phyloP scores from a whole-genome alignment of 2,797 vertebrate species.

The Pseudotriccus pelzelni region DNA sequence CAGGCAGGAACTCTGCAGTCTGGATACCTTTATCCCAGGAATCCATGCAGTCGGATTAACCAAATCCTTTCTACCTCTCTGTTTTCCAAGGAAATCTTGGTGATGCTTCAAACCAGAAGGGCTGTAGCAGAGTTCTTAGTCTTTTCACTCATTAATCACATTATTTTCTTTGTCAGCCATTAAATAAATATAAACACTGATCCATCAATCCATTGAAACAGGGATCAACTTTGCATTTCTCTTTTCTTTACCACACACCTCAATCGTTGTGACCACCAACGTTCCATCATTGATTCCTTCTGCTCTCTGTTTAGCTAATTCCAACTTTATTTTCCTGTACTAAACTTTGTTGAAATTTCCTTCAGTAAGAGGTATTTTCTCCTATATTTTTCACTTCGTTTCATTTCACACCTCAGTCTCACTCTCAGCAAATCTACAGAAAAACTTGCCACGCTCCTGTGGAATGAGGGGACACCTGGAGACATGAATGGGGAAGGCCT shows the following conservation, averaged over 20 bases:
- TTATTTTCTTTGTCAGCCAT: neutral
- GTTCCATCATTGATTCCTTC: neutral
- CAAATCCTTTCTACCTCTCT: neutral
- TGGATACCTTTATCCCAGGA: neutral
- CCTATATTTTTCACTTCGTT: neutral
- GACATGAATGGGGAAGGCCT: accelerated
- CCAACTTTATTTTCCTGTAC: neutral
- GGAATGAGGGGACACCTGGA: neutral
- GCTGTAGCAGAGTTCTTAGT: neutral
- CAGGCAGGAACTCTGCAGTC: neutral
- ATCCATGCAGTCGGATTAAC: neutral
- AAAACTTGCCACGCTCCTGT: neutral
- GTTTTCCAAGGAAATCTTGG: neutral
- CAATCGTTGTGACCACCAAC: neutral
- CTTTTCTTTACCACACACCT: neutral
- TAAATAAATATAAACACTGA: neutral
- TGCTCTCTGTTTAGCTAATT: neutral
- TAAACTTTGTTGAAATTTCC: neutral
- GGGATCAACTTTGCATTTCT: neutral
- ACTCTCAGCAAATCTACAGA: neutral
- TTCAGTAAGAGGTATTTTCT: neutral
- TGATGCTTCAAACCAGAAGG: neutral
- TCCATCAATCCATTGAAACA: neutral
- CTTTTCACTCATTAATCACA: neutral
- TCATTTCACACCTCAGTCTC: neutral